These are phyloP conservation scores for Zaprionus gabonicus DNA, from an alignment of 1,140 invertebrate genomes.

Conservation along the genomic window DNA sequence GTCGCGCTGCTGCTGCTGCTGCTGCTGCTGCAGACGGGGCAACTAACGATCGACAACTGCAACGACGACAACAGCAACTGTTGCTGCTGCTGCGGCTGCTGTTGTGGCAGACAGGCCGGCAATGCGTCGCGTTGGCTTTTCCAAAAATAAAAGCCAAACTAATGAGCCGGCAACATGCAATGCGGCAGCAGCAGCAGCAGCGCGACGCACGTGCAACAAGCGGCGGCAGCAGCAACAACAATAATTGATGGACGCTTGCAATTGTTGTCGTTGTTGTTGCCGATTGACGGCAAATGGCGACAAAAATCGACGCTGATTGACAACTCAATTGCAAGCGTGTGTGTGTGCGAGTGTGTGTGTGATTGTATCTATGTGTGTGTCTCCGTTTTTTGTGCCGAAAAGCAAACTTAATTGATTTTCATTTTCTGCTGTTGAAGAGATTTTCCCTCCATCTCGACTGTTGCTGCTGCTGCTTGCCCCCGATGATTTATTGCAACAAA, in stretches of 20 bases:
- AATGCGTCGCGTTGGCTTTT: constrained; percentile 82
- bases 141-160: constrained; percentile 83
- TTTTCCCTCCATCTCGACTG: constrained; percentile 30
- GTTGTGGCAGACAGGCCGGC: constrained; percentile 66
- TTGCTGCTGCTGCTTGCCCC: constrained; percentile 13
- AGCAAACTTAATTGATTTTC: constrained; percentile 74
- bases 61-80: constrained; percentile 50
- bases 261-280: constrained; percentile 61
- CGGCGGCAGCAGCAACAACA: constrained; percentile 27
- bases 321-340: constrained; percentile 73
- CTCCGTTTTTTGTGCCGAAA: constrained; percentile 51
- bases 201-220: constrained; percentile 73
- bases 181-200: constrained; percentile 55
- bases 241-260: constrained; percentile 77
- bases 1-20: constrained; percentile 14
- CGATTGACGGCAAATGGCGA: constrained; percentile 79
- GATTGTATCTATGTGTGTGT: constrained; percentile 7
- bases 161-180: constrained; percentile 82
- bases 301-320: constrained; percentile 81
- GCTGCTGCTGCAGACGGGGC: constrained; percentile 57
- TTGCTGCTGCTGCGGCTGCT: constrained; percentile 31
- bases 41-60: constrained; percentile 82
- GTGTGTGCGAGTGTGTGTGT: constrained; percentile 20
- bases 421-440: constrained; percentile 21
- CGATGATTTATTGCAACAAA: constrained; percentile 78